Evolutionary conservation across 1,140 invertebrate species (phyloP).

Genomic region (Cotesia vestalis): DNA sequence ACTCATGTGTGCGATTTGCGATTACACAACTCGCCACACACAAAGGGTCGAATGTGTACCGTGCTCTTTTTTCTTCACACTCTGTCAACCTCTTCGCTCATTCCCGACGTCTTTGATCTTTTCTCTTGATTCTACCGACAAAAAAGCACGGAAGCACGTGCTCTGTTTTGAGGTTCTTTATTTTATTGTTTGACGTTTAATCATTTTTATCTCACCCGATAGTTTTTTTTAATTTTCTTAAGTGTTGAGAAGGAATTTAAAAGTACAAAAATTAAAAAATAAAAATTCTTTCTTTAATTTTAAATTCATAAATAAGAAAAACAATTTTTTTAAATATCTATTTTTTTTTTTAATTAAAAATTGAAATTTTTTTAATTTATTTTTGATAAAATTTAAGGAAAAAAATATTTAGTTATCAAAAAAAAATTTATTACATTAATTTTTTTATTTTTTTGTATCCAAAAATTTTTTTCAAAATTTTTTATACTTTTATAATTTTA

Average conservation of each 20-base stretch:
- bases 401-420: no score
- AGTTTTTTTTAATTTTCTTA: not conserved
- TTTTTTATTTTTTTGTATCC: no score
- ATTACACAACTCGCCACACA: slow-evolving; percentile 10
- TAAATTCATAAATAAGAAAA: no score
- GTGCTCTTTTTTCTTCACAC: slow-evolving; percentile 5
- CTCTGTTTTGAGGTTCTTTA: not conserved
- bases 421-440: no score
- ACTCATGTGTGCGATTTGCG: not conserved
- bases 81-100: slow-evolving; percentile 14
- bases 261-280: not conserved
- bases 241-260: not conserved
- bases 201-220: not conserved
- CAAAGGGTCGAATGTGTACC: not conserved
- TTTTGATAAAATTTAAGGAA: no score
- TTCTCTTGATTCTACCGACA: slow-evolving; percentile 29
- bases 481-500: not conserved
- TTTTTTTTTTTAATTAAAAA: no score
- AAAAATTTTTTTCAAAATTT: no score
- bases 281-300: not conserved
- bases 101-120: slow-evolving; percentile 30
- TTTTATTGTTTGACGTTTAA: slow-evolving; percentile 22
- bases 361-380: no score
- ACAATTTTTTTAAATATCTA: no score
- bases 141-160: slow-evolving; percentile 34